Base-by-base conservation (phyloP, 2,888 invertebrate species). In the Perithous albicinctus region DNA sequence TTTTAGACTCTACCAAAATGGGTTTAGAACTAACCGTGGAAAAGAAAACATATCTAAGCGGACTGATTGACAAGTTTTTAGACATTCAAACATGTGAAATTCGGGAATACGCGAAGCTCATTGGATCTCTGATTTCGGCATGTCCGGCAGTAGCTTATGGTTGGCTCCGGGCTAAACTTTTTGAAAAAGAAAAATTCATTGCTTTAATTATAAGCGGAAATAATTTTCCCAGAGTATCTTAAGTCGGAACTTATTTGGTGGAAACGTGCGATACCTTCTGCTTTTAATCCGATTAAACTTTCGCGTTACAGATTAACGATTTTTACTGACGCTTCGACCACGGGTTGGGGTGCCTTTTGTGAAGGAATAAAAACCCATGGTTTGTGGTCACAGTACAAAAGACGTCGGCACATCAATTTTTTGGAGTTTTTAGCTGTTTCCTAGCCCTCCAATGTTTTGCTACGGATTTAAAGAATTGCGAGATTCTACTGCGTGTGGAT, bases 101-200 rank as follows among this genome's bases (percentile, higher is more conserved):
- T 41, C 29, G 76, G 18, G 48, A 76, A 5, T 43, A 69, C 20
- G 61, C 75, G n/a, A 23, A 43, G 38, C 48, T 76, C 20, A 54
- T 76, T n/a, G 70, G 76, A 5, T 56, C 29, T 54, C 32, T 84
- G 15, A 59, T 82, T 23, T 56, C 85, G 10, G 64, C 51, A 41
- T 86, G 81, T 69, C 78, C 84, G 18, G 85, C 83, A n/a, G 64
- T 85, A 12, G 73, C 67, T 18, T 85, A 85, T 69, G 83, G 83
- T 3, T 80, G 79, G 82, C n/a, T 85, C 4, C 78, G 85, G 48
- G 81, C 80, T 2, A 85, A 85, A 75, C 20, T n/a, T 12, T 84
- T 85, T 18, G 84, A 85, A 51, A 64, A 76, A 23, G 66, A 80
- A 54, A 86, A 80, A 69, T 80, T 23, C 59, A 18, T 80, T 8